Evolutionary conservation across 2,888 invertebrate species (phyloP).

Genomic region (Venustoraphidia nigricollis): DNA sequence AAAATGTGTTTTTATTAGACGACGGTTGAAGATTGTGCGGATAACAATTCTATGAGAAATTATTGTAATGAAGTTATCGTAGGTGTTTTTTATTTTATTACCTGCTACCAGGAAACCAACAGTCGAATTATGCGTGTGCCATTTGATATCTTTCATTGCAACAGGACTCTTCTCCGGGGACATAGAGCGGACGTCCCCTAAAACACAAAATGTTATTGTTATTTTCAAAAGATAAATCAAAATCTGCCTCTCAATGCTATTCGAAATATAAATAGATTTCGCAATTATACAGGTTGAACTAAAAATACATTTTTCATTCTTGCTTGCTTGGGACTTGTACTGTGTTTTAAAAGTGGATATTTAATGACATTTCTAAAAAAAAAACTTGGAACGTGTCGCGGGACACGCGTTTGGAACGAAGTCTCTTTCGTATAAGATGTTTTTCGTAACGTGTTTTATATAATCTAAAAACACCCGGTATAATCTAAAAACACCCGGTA

Average conservation of each 20-base stretch:
- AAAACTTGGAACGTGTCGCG: too few species aligned
- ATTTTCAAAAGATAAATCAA: not conserved
- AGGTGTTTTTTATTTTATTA: constrained; percentile 21
- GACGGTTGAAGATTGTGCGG: not conserved
- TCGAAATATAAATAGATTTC: not conserved
- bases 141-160: constrained; percentile 82
- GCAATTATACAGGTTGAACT: not conserved
- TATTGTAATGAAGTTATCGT: not conserved
- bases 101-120: constrained; percentile 79
- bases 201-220: constrained; percentile 15
- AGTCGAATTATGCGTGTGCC: constrained; percentile 76
- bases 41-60: not conserved
- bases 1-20: too few species aligned
- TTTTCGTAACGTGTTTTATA: too few species aligned
- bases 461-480: too few species aligned
- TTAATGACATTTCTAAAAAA: too few species aligned
- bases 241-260: not conserved
- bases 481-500: too few species aligned
- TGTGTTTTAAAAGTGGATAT: too few species aligned
- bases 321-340: too few species aligned
- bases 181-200: constrained; percentile 80
- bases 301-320: not conserved
- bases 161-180: constrained; percentile 77
- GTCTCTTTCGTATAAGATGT: too few species aligned
- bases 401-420: too few species aligned